Percentiles rank a stretch among this genome's conserved stretches.
phyloP scores from a whole-genome alignment of 2,113 vertebrate species.

The Anser brachyrhynchus region DNA sequence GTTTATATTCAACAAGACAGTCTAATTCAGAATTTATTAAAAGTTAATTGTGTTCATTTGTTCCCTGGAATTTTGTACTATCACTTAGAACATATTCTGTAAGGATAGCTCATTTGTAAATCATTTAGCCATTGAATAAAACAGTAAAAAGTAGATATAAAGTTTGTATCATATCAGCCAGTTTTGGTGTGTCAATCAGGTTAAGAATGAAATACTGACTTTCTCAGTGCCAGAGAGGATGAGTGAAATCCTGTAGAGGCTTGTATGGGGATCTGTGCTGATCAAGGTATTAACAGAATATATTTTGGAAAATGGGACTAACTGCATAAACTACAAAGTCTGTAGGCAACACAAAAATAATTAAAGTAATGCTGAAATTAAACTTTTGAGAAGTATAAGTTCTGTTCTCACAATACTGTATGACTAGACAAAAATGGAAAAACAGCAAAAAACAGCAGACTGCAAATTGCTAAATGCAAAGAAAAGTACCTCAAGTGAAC shows the following conservation, averaged over 20 bases:
- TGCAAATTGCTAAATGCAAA: neutral
- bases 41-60: neutral
- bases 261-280: neutral
- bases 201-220: neutral
- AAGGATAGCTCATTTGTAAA: neutral
- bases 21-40: neutral
- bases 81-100: neutral
- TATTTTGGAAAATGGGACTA: neutral
- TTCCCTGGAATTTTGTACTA: neutral
- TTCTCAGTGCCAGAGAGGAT: neutral
- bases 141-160: neutral
- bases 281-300: neutral
- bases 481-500: neutral
- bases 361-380: neutral
- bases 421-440: neutral
- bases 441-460: neutral
- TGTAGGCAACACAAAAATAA: neutral
- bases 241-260: rapidly evolving
- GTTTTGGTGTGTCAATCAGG: neutral
- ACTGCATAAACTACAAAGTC: neutral
- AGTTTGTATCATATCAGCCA: neutral
- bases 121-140: neutral
- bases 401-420: neutral
- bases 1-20: neutral
- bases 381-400: neutral